Evolutionary conservation across 2,113 vertebrate genomes (phyloP), one percentile per base, ranked within the genome.

Genomic region (Acanthochromis polyacanthus): DNA sequence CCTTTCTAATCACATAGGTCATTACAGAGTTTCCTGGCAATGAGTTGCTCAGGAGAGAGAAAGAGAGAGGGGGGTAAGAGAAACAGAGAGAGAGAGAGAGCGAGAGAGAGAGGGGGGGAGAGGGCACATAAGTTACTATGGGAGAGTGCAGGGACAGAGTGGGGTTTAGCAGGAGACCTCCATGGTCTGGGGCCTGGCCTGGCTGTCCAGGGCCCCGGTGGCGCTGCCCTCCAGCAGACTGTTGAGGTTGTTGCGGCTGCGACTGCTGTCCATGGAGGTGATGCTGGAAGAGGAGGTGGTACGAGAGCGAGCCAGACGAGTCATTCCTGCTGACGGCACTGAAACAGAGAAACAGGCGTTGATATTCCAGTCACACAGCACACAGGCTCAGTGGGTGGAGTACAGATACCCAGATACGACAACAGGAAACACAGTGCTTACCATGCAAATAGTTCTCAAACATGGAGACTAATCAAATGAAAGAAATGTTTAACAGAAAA

Each of bases 291-390:
- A 97, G 67, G 97, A 99, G 87, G 97, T 94, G 85, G 97, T 97
- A 68, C 97, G 96, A 2, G 98, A 98, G 78, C 96, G 96, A 81
- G 95, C 95, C 86, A 98, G 94, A 43, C 98, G 95, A 67, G 96
- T 98, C 97, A 99, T 97, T 73, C 95, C 96, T 19, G 94, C 97
- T 51, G 96, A 93, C 25, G 98, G 96, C 92, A 99, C 98, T 99
- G 94, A 59, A 93, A 62, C 51, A 45, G 38, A 68, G 23, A 91
- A 67, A 55, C 0, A 0, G 0, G 10, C 22, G 30, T 90, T 89
- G 81, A 78, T 80, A 76, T 87, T 86, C 82, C 43, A 10, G 56
- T 77, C 67, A 65, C 48, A 32, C 16, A 1, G 36, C 25, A 19
- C 38, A 4, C 32, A 52, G 57, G 38, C 58, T 55, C 68, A 17